Conservation (phyloP, 1,140 invertebrate species). For the Drusus annulatus region DNA sequence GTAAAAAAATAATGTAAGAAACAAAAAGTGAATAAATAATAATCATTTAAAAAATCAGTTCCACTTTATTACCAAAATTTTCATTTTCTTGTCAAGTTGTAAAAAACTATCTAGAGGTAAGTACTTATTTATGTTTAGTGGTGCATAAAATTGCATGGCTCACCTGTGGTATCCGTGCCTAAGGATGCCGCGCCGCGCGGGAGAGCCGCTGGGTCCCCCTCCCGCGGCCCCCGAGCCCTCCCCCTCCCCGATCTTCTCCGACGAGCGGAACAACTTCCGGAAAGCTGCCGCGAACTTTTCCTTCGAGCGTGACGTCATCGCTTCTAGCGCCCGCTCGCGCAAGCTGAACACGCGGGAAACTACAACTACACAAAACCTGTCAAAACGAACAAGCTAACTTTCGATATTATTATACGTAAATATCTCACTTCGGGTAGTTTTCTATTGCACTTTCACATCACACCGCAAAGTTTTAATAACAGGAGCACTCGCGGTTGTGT, state of each 20-base stretch:
- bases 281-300: slow-evolving; percentile 82
- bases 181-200: slow-evolving; percentile 73
- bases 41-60: no score
- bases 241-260: slow-evolving; percentile 76
- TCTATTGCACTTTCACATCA: slow-evolving; percentile 1
- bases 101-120: no score
- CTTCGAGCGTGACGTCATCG: slow-evolving; percentile 82
- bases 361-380: not conserved
- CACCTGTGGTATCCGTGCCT: slow-evolving; percentile 73
- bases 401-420: not conserved
- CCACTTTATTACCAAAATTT: no score
- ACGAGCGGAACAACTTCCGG: slow-evolving; percentile 81
- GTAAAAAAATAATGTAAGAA: no score
- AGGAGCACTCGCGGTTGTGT: not conserved
- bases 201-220: slow-evolving; percentile 72
- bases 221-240: slow-evolving; percentile 71
- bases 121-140: no score
- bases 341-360: slow-evolving; percentile 24
- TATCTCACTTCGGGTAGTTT: not conserved
- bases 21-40: no score
- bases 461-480: not conserved
- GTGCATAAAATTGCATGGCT: slow-evolving; percentile 20
- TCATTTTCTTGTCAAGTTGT: no score
- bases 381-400: not conserved
- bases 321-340: no score